A percentile compares a stretch with the other conserved stretches of the same genome.
These are phyloP conservation scores for Branchinecta lynchi DNA, from an alignment of 1,140 invertebrate species.

Conservation along the genomic window DNA sequence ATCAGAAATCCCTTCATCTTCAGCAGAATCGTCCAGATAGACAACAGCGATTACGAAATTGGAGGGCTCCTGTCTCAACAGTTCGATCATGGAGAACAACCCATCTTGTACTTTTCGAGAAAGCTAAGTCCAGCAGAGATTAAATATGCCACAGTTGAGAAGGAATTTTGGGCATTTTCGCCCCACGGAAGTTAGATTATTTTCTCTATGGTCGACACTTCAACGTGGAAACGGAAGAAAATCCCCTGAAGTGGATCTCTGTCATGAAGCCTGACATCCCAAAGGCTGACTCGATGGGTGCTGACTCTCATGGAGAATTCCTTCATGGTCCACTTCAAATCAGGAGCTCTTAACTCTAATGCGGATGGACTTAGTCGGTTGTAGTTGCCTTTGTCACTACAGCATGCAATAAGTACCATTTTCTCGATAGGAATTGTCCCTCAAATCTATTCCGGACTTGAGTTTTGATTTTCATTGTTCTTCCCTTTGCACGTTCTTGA, in stretches of 20 bases:
- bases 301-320: not conserved
- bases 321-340: not conserved
- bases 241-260: not conserved
- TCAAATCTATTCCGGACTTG: no score
- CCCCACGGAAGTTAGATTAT: not conserved
- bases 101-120: not conserved
- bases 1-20: no score
- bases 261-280: not conserved
- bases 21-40: no score
- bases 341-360: not conserved
- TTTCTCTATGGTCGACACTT: not conserved
- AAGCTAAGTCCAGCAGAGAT: not conserved
- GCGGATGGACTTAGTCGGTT: not conserved
- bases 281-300: not conserved
- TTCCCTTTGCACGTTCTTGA: no score
- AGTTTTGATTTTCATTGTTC: no score
- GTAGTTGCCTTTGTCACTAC: no score
- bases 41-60: no score
- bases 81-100: not conserved
- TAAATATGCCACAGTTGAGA: not conserved
- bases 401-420: no score
- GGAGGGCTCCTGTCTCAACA: not conserved
- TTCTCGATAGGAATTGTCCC: no score
- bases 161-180: not conserved
- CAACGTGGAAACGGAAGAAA: not conserved